Conservation (phyloP, 2,888 invertebrate genomes). For the Drosophila anomalata region DNA sequence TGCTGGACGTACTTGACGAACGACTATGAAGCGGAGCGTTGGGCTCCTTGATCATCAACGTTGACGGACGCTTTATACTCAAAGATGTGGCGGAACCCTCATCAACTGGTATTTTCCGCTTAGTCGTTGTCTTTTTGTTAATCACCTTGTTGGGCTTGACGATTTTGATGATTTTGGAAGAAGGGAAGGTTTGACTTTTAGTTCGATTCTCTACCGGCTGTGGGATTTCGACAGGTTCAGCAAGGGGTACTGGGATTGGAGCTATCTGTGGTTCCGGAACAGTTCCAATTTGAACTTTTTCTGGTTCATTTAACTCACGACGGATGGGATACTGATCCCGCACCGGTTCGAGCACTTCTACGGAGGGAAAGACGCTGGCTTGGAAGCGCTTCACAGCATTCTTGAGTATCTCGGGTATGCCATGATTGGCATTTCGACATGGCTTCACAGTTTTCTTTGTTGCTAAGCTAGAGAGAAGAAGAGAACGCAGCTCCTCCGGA, state of each 20-base stretch:
- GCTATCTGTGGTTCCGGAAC: background rate
- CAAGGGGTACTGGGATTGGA: background rate
- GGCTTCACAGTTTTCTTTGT: slow-evolving; percentile 45
- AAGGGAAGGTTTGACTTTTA: background rate
- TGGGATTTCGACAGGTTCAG: background rate
- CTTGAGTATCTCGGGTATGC: slow-evolving; percentile 73
- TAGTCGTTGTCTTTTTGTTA: slow-evolving; percentile 68
- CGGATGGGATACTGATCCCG: background rate
- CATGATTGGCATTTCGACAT: slow-evolving; percentile 21
- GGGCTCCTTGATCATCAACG: slow-evolving; percentile 55
- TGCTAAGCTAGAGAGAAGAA: slow-evolving; percentile 73
- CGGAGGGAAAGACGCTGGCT: background rate
- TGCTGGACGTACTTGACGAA: slow-evolving; percentile 25
- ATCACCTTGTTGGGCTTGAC: slow-evolving; percentile 83
- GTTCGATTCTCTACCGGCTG: background rate
- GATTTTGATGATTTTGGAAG: slow-evolving; percentile 69
- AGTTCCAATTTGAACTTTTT: background rate
- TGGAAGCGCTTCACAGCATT: slow-evolving; percentile 81
- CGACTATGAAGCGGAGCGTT: slow-evolving; percentile 34
- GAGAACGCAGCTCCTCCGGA: slow-evolving; percentile 66
- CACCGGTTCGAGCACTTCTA: background rate
- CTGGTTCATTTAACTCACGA: background rate
- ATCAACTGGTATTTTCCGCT: slow-evolving; percentile 54
- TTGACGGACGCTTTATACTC: slow-evolving; percentile 52
- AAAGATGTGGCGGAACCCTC: background rate